Evolutionary conservation across 2,888 invertebrate species (phyloP), one percentile per base, ranked within the genome.

Genomic region (Adelognathus sp.): DNA sequence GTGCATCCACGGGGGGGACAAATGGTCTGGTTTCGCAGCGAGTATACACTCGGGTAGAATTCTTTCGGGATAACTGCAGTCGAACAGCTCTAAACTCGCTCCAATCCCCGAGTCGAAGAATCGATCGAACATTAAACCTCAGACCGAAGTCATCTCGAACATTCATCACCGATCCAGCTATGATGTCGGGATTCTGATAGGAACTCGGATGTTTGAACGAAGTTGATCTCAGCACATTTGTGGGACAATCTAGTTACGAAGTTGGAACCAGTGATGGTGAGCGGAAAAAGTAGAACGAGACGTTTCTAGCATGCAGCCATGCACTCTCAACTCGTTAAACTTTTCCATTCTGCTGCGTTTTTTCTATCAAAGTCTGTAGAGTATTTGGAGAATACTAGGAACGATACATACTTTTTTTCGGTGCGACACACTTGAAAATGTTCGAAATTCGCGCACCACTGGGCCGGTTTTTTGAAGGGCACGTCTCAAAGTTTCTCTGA

Each of bases 21-120:
- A 36, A 36, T 54, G 64, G 56, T 33, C 24, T 60, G 27, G 44
- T 41, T 64, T 64, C 63, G 44, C 33, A 7, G 24, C 39, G 33
- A 58, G 69, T 52, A 50, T 69, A 63, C 50, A 70, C 56, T 58
- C 39, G 50, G 60, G 60, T 54, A 11, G 50, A 78, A 70, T 70
- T 52, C 58, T 78, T 64, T 52, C 41, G 63, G 33, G 39, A 27
- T 52, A 50, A 50, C 21, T 52, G 39, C 7, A 46, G 50, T 70
- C 18, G 44, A 60, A 70, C 64, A 66, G 63, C 77, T 69, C 18
- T 18, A 56, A 74, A 74, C 58, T 78, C 64, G 44, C 69, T 14
- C 33, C 44, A 50, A 70, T 70, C 60, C 36, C 27, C 7, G 39
- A 61, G 54, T 67, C 54, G 78, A 74, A 73, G 61, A 69, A 73